phyloP scores from a whole-genome alignment of 1,140 invertebrate genomes.

The Trachymyrmex septentrionalis region DNA sequence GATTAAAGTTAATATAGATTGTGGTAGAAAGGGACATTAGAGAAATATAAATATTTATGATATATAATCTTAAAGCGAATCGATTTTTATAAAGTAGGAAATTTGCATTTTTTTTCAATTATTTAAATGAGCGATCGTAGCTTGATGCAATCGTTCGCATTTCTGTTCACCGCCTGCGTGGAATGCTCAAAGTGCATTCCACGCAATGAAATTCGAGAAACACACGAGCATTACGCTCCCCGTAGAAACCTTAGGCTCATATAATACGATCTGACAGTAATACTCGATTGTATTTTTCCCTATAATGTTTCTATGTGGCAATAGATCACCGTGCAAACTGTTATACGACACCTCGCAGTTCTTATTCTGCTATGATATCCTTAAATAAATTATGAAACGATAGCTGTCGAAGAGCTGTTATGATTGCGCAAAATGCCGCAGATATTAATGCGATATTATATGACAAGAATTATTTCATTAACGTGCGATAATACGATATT shows the following conservation, averaged over 20 bases:
- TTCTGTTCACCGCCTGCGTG: conserved; percentile 78
- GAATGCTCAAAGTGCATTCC: conserved; percentile 74
- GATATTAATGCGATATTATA: conserved; percentile 15
- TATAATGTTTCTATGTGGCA: conserved; percentile 79
- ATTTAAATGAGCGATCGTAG: conserved; percentile 40
- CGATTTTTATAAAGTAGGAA: not conserved
- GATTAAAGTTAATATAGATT: no score
- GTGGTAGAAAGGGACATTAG: not conserved
- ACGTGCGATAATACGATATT: not conserved
- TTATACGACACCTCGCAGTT: conserved; percentile 67
- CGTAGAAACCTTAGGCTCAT: conserved; percentile 81
- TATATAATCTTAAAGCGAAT: not conserved
- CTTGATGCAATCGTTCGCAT: conserved; percentile 61
- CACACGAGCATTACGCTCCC: conserved; percentile 73
- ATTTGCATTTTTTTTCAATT: conserved; percentile 38
- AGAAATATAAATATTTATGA: not conserved
- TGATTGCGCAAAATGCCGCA: conserved; percentile 16
- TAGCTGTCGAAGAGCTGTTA: conserved; percentile 31
- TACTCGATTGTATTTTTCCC: conserved; percentile 80
- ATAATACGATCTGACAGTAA: conserved; percentile 84
- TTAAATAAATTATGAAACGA: conserved; percentile 48
- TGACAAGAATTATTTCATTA: not conserved
- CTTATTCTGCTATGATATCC: conserved; percentile 40
- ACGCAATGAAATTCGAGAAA: conserved; percentile 83
- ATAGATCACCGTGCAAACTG: conserved; percentile 64